Evolutionary conservation across 2,113 vertebrate species (phyloP).

Genomic region (Pycnonotus jocosus): DNA sequence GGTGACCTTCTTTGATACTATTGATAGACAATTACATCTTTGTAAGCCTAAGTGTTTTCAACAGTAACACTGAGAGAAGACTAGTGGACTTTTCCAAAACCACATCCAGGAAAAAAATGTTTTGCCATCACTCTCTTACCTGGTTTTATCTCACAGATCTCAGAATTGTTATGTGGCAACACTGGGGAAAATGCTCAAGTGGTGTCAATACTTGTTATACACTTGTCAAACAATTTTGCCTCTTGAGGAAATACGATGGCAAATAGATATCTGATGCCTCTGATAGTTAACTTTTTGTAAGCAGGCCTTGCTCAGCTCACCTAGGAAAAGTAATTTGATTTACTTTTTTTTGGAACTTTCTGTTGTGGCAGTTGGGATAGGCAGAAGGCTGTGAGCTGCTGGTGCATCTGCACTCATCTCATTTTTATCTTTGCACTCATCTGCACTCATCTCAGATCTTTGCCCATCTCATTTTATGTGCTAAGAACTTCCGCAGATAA

Average conservation of each 20-base stretch:
- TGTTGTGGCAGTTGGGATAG: background rate
- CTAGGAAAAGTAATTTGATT: background rate
- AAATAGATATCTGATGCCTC: background rate
- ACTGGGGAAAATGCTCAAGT: background rate
- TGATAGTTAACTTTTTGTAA: background rate
- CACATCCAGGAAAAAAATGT: background rate
- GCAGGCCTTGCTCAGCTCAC: background rate
- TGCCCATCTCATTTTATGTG: background rate
- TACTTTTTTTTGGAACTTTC: background rate
- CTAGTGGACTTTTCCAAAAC: background rate
- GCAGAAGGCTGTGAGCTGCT: background rate
- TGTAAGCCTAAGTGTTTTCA: background rate
- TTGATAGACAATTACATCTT: background rate
- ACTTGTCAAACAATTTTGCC: background rate
- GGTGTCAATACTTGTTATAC: background rate
- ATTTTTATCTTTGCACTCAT: too few species aligned
- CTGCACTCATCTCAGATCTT: background rate
- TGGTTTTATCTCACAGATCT: background rate
- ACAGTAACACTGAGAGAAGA: background rate
- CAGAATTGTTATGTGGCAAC: background rate
- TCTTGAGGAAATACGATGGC: background rate
- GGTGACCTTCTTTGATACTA: background rate
- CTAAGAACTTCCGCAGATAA: background rate
- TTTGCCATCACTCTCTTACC: background rate
- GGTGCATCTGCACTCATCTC: background rate